phyloP scores from a whole-genome alignment of 2,888 invertebrate species.

The Pachymerium ferrugineum region DNA sequence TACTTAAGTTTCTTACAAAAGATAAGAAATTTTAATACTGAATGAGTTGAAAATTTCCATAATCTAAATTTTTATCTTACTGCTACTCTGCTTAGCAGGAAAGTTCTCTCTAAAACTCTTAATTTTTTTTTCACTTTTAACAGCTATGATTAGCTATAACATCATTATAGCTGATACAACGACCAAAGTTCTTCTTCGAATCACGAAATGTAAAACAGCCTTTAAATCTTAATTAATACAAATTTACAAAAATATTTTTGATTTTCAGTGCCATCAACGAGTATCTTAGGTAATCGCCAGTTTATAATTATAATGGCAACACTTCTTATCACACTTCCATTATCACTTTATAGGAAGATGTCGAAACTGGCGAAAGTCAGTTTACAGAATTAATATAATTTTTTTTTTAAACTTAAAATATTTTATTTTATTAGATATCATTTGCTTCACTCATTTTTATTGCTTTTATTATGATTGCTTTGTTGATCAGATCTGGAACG shows the following conservation, averaged over 20 bases:
- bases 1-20: background rate
- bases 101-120: too few relatives aligned
- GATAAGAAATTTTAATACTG: too few relatives aligned
- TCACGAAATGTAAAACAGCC: constrained; percentile 42
- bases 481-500: constrained; percentile 57
- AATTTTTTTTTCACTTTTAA: constrained; percentile 41
- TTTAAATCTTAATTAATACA: background rate
- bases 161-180: constrained; percentile 80
- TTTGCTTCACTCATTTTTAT: constrained; percentile 65
- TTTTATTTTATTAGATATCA: constrained; percentile 49
- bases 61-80: too few relatives aligned
- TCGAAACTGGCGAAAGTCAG: constrained; percentile 59
- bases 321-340: constrained; percentile 65
- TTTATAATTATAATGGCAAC: constrained; percentile 67
- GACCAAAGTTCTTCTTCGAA: constrained; percentile 70
- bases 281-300: constrained; percentile 59
- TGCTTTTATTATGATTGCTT: constrained; percentile 63
- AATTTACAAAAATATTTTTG: background rate
- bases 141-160: constrained; percentile 83
- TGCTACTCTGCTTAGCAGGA: too few relatives aligned
- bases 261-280: constrained; percentile 49
- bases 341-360: constrained; percentile 72
- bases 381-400: background rate
- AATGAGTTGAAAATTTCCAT: too few relatives aligned
- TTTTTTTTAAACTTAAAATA: background rate